These are phyloP conservation scores for Oreochromis tanganicae DNA, from an alignment of 2,113 vertebrate species.

Conservation along the genomic window DNA sequence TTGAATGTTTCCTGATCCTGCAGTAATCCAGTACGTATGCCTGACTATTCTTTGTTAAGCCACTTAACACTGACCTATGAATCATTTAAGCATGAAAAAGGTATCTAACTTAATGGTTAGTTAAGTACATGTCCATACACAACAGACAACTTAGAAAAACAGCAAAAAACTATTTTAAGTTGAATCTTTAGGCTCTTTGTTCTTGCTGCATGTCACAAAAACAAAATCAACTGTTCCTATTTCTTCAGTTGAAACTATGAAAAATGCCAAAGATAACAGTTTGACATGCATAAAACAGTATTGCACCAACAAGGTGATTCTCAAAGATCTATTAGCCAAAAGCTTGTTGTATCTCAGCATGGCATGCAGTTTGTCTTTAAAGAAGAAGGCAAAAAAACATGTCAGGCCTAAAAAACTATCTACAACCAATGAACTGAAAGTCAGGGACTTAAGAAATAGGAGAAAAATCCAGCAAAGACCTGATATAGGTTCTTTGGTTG, in stretches of 20 bases:
- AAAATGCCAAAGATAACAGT: not conserved
- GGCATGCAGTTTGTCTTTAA: not conserved
- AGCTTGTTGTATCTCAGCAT: not conserved
- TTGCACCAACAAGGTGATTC: not conserved
- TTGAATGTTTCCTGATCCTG: not conserved
- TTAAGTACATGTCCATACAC: not conserved
- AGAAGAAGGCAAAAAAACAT: not conserved
- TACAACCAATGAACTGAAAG: not conserved
- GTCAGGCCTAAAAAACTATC: not conserved
- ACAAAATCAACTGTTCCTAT: not conserved
- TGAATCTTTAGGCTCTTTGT: not conserved
- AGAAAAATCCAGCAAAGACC: not conserved
- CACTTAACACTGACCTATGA: not conserved
- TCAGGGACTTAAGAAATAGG: not conserved
- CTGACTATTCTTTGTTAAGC: not conserved
- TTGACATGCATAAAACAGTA: not conserved
- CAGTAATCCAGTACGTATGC: not conserved
- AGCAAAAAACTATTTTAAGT: not conserved
- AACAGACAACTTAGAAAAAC: not conserved
- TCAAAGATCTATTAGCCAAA: not conserved
- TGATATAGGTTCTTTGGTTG: not conserved
- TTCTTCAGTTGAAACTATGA: not conserved
- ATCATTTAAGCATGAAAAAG: not conserved
- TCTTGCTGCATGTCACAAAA: not conserved
- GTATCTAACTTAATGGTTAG: not conserved